phyloP scores from a whole-genome alignment of 2,797 vertebrate species.

The Cottoperca gobio region DNA sequence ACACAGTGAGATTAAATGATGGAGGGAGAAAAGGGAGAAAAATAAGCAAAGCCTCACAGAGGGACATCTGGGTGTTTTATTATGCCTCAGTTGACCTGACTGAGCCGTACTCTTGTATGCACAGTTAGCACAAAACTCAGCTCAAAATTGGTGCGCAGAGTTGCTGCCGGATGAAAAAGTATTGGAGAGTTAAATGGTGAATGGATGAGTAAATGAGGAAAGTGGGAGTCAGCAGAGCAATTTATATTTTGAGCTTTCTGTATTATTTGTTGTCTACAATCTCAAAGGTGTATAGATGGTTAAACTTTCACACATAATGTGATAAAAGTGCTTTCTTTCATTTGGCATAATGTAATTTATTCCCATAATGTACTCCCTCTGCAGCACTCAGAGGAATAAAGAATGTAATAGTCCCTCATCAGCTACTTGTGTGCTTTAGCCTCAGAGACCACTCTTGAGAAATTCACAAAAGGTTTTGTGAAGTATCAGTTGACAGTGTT shows the following conservation, averaged over 20 bases:
- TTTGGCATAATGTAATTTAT: slow-evolving; percentile 49
- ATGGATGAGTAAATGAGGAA: slow-evolving; percentile 29
- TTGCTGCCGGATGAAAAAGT: slow-evolving; percentile 4
- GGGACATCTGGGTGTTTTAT: slow-evolving; percentile 48
- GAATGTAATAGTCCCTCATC: slow-evolving; percentile 51
- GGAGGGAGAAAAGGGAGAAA: slow-evolving; percentile 25
- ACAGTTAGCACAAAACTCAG: slow-evolving; percentile 22
- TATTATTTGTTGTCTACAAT: slow-evolving; percentile 7
- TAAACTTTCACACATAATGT: background rate
- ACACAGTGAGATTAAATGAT: slow-evolving; percentile 42
- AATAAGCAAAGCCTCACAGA: slow-evolving; percentile 40
- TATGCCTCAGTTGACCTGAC: slow-evolving; percentile 39
- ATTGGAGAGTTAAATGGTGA: slow-evolving; percentile 17
- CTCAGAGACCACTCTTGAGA: slow-evolving; percentile 43
- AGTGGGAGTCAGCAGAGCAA: slow-evolving; percentile 22
- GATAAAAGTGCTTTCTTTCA: slow-evolving; percentile 29
- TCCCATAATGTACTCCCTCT: slow-evolving; percentile 47
- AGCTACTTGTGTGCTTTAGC: slow-evolving; percentile 35
- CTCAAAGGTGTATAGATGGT: slow-evolving; percentile 17
- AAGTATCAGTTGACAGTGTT: slow-evolving; percentile 57
- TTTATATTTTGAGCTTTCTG: slow-evolving; percentile 20
- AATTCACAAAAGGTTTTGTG: slow-evolving; percentile 40
- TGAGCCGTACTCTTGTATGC: slow-evolving; percentile 27
- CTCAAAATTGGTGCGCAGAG: background rate
- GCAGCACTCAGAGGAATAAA: slow-evolving; percentile 36